Evolutionary conservation across 2,113 vertebrate genomes (phyloP).

Genomic region (Mesitornis unicolor): DNA sequence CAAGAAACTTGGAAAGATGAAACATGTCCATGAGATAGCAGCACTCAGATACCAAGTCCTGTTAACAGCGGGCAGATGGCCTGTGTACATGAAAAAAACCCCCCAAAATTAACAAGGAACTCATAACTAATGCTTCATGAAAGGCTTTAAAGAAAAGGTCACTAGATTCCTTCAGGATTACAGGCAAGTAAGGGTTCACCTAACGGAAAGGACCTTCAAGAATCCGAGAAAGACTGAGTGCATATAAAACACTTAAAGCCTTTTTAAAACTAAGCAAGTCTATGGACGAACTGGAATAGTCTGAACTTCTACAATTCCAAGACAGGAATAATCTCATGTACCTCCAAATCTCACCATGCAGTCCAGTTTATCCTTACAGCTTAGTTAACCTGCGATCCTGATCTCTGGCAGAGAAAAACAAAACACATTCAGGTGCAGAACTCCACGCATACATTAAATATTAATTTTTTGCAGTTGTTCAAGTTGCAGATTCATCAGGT

Average conservation of each 20-base stretch:
- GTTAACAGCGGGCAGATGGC: neutral
- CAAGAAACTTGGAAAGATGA: neutral
- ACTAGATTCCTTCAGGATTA: neutral
- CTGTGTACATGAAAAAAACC: neutral
- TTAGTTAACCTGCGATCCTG: neutral
- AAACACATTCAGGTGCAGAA: neutral
- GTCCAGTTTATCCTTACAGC: neutral
- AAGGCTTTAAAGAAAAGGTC: neutral
- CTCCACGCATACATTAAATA: neutral
- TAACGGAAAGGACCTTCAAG: neutral
- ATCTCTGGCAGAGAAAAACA: neutral
- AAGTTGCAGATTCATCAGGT: neutral
- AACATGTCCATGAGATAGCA: neutral
- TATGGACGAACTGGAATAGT: neutral
- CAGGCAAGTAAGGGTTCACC: neutral
- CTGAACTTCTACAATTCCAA: neutral
- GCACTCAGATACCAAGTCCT: neutral
- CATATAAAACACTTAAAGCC: neutral
- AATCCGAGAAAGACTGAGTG: neutral
- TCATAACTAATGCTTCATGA: neutral
- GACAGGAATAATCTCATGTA: neutral
- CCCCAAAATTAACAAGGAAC: neutral
- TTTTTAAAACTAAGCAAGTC: neutral
- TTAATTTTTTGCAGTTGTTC: rapidly evolving
- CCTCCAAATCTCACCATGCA: neutral